Conservation (phyloP, 1,140 invertebrate genomes). For the Samia ricini region DNA sequence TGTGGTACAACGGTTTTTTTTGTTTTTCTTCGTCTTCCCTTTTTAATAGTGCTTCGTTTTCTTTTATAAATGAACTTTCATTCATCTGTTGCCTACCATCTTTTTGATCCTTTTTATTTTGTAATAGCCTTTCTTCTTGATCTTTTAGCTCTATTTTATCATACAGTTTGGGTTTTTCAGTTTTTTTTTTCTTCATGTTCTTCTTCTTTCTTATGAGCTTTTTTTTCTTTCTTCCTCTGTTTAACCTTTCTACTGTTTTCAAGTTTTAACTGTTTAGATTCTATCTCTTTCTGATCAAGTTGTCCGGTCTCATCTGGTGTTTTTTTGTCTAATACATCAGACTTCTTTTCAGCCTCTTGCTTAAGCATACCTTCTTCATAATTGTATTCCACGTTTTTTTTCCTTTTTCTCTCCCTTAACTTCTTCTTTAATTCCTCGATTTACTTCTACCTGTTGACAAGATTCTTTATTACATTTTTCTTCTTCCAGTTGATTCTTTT, state of each 20-base stretch:
- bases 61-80: constrained; percentile 14
- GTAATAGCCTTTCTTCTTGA: too few relatives aligned
- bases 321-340: constrained; percentile 26
- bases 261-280: constrained; percentile 27
- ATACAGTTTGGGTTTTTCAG: constrained; percentile 12
- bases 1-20: too few relatives aligned
- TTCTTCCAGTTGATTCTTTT: background rate
- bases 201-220: constrained; percentile 20
- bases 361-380: too few relatives aligned
- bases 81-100: constrained; percentile 16
- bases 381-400: too few relatives aligned
- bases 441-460: constrained; percentile 30
- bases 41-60: constrained; percentile 26
- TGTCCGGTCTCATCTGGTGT: constrained; percentile 8
- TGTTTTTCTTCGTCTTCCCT: constrained; percentile 28
- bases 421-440: constrained; percentile 23
- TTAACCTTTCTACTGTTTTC: constrained; percentile 26
- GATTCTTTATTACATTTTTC: constrained; percentile 10
- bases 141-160: constrained; percentile 26
- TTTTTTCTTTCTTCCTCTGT: constrained; percentile 29
- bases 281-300: too few relatives aligned
- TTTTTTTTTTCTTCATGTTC: constrained; percentile 11
- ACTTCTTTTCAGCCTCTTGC: too few relatives aligned
- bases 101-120: constrained; percentile 18
- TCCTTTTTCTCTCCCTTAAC: constrained; percentile 25